Conservation (phyloP, 2,113 vertebrate species). For the Cyrtonyx montezumae region DNA sequence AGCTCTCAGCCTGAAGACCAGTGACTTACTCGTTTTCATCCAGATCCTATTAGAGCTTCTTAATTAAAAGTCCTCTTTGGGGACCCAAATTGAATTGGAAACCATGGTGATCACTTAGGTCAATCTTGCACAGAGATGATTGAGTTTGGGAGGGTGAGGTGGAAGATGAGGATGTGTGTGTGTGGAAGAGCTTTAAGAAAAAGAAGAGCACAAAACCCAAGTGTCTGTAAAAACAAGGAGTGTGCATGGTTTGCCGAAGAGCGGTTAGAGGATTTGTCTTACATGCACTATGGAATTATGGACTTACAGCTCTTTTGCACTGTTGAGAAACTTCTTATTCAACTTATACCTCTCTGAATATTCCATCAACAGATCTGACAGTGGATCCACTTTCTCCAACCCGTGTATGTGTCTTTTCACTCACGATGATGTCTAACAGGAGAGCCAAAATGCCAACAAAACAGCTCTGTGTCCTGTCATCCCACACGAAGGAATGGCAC, state of each 20-base stretch:
- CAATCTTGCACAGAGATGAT: slow-evolving; percentile 20
- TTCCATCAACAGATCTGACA: background rate
- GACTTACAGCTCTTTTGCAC: background rate
- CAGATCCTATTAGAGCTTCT: slow-evolving; percentile 46
- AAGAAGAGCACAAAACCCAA: background rate
- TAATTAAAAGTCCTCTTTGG: slow-evolving; percentile 64
- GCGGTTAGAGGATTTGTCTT: background rate
- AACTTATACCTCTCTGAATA: background rate
- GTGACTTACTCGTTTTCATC: slow-evolving; percentile 4
- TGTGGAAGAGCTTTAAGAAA: background rate
- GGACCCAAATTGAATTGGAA: slow-evolving; percentile 60
- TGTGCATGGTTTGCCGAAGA: background rate
- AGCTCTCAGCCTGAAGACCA: background rate
- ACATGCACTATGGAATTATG: background rate
- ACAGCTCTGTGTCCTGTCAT: background rate
- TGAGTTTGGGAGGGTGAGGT: slow-evolving; percentile 24
- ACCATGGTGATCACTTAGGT: slow-evolving; percentile 50
- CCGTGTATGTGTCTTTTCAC: background rate
- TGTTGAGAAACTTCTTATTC: background rate
- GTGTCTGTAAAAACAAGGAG: background rate
- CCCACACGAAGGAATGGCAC: background rate
- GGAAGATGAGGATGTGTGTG: background rate
- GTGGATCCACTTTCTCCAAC: background rate
- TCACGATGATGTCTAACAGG: background rate
- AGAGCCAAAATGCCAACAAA: background rate